Conservation (phyloP, 2,113 vertebrate genomes). For the Acanthochromis polyacanthus region DNA sequence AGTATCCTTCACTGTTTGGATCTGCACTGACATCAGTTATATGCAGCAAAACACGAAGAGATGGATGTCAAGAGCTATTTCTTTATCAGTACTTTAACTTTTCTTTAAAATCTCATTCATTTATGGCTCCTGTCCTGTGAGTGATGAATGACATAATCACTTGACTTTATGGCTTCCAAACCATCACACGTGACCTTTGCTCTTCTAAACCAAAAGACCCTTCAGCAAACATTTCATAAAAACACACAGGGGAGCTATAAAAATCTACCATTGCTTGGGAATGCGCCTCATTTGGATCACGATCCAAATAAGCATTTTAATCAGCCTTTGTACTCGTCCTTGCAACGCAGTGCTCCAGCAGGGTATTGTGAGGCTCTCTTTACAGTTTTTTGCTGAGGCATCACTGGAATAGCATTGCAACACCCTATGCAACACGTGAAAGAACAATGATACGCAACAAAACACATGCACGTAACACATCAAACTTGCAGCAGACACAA, state of each 20-base stretch:
- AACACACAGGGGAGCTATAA: neutral
- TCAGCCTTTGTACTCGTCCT: slow-evolving; percentile 48
- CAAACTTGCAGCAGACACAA: slow-evolving; percentile 78
- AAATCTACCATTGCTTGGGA: neutral
- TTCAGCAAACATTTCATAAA: slow-evolving; percentile 36
- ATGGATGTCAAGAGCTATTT: neutral
- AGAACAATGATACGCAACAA: slow-evolving; percentile 36
- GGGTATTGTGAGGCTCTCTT: slow-evolving; percentile 8
- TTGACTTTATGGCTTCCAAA: slow-evolving; percentile 49
- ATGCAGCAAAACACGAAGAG: neutral
- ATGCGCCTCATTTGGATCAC: slow-evolving; percentile 3
- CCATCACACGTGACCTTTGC: slow-evolving; percentile 61
- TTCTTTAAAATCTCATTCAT: neutral
- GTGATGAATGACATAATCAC: slow-evolving; percentile 62
- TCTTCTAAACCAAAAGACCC: slow-evolving; percentile 21
- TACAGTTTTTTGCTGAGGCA: slow-evolving; percentile 41
- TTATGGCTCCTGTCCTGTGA: slow-evolving; percentile 21
- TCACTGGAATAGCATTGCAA: slow-evolving; percentile 15
- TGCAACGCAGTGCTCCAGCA: slow-evolving; percentile 51
- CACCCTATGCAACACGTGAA: slow-evolving; percentile 73
- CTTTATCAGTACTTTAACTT: neutral
- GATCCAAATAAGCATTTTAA: slow-evolving; percentile 42
- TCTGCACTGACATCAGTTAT: slow-evolving; percentile 4
- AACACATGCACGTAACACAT: slow-evolving; percentile 8
- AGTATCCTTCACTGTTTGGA: neutral